Base-by-base conservation (phyloP, 2,888 invertebrate genomes). In the Apodemia zela region DNA sequence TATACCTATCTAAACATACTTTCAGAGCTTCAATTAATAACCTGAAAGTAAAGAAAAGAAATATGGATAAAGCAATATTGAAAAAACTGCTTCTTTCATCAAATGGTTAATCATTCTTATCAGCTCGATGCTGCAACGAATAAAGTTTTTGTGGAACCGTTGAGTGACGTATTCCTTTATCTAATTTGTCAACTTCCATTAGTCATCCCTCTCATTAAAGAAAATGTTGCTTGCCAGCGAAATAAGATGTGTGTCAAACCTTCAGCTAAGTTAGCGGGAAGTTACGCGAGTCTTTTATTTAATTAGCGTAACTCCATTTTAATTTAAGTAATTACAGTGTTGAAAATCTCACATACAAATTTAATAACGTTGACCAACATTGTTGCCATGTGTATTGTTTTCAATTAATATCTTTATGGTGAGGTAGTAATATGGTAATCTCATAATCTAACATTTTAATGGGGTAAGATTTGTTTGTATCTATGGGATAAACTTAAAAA, bases 101-200 rank as follows among this genome's bases (percentile, higher is more conserved):
- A 51, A 51, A 51, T 51, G 49, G 17, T 8, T 49, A 49, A 49
- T 49, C 49, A 49, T 49, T 49, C 18, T 49, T 18, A 18, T 49
- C 21, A 51, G 18, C 38, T 38, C 13, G 13, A 13, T 38, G 59
- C 42, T 59, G 59, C 59, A 38, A 33, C 7, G 59, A 33, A 17
- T 35, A 35, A 59, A 59, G 59, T 35, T 59, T 59, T 59, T 59
- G 59, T 35, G 59, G 35, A 59, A 17, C 35, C 59, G 59, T 59
- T 59, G 59, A 59, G 59, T 59, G 59, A 35, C 59, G 35, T 33
- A 18, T 59, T 35, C 59, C 59, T 59, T 59, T 59, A 59, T 59
- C 59, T 59, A 59, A 59, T 59, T 59, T 33, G 59, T 59, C 59
- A 38, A 59, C 33, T 18, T 33, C 59, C 59, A 59, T 59, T 59